phyloP scores from a whole-genome alignment of 2,113 vertebrate genomes.

The Hipposideros armiger region DNA sequence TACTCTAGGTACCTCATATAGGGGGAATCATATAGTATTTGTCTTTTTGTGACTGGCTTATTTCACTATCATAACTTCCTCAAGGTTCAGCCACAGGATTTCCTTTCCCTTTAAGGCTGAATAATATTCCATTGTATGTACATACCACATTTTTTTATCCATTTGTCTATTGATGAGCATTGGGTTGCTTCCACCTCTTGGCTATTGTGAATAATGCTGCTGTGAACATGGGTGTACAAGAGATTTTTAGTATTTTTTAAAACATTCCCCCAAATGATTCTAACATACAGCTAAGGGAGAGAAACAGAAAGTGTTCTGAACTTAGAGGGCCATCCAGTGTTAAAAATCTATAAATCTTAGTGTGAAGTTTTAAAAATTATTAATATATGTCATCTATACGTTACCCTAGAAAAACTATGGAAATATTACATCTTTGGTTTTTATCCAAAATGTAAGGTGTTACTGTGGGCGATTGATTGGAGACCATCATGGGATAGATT shows the following conservation, averaged over 20 bases:
- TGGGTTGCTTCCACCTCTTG: neutral
- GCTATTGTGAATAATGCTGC: neutral
- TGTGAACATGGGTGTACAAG: neutral
- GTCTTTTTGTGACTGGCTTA: neutral
- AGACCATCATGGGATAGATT: conserved; percentile 90
- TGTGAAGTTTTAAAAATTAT: conserved; percentile 31
- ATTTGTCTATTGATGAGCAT: neutral
- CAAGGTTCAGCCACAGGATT: neutral
- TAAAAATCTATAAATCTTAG: neutral
- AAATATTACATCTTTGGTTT: neutral
- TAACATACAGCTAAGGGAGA: neutral
- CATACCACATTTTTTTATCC: neutral
- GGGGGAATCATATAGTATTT: neutral
- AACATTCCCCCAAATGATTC: neutral
- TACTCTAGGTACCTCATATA: neutral
- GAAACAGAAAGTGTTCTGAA: neutral
- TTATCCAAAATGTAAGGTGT: conserved; percentile 88
- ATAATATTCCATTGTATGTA: neutral
- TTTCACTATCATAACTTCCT: neutral
- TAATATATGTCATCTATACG: neutral
- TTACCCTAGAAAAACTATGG: neutral
- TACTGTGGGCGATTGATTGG: conserved; percentile 94
- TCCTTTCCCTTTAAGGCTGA: neutral
- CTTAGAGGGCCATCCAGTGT: neutral
- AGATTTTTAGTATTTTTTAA: neutral